Percentiles rank a stretch among this genome's conserved stretches.
phyloP scores from a whole-genome alignment of 2,797 vertebrate species.

The Limnodromus scolopaceus region DNA sequence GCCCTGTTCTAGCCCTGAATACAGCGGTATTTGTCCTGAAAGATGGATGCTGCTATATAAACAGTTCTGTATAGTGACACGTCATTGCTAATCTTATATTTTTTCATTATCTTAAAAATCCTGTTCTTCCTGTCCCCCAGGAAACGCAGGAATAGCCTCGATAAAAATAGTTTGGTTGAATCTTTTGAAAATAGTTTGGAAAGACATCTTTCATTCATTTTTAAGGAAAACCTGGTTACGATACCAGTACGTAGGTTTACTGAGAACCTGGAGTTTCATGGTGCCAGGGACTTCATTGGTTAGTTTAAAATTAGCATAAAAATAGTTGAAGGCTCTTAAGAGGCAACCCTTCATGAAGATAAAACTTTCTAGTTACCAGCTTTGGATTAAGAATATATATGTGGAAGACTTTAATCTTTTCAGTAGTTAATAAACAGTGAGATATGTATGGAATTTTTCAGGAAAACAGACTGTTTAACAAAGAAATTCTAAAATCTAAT shows the following conservation, averaged over 20 bases:
- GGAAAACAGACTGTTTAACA: not conserved
- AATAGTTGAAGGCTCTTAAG: not conserved
- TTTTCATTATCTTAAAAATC: not conserved
- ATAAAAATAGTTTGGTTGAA: not conserved
- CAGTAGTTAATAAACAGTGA: not conserved
- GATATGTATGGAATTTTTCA: not conserved
- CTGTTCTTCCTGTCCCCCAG: not conserved
- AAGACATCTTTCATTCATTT: not conserved
- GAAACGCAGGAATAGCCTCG: not conserved
- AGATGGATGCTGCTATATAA: not conserved
- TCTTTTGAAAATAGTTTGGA: not conserved
- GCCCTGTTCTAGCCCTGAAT: not conserved
- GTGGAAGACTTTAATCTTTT: not conserved
- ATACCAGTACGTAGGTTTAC: not conserved
- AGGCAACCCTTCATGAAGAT: not conserved
- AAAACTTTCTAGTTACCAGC: not conserved
- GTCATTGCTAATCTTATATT: not conserved
- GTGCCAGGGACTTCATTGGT: not conserved
- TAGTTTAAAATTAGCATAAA: not conserved
- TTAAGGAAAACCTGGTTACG: not conserved
- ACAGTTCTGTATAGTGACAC: not conserved
- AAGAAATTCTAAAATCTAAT: not conserved
- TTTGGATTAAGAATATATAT: not conserved
- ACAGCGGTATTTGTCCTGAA: not conserved
- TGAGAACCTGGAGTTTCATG: not conserved